phyloP scores from a whole-genome alignment of 2,888 invertebrate species.

The Lithophane socia region DNA sequence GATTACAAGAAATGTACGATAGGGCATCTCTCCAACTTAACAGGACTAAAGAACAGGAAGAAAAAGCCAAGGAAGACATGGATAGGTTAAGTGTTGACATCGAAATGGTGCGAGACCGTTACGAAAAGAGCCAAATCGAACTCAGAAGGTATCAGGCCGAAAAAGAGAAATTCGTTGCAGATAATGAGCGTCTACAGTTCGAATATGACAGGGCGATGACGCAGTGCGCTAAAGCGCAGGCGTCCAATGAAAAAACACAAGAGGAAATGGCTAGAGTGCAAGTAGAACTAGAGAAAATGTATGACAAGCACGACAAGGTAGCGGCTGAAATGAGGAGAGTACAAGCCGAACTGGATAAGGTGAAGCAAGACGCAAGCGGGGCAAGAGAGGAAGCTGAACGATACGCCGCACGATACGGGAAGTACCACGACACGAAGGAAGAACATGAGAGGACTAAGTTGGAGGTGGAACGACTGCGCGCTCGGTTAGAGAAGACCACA shows the following conservation, averaged over 20 bases:
- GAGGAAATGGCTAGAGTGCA: conserved; percentile 97
- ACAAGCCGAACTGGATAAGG: conserved; percentile 94
- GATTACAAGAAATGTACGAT: conserved; percentile 97
- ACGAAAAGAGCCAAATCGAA: conserved; percentile 97
- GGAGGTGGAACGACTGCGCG: conserved; percentile 95
- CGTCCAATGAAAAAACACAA: conserved; percentile 96
- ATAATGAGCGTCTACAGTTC: conserved; percentile 95
- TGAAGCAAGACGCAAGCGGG: conserved; percentile 93
- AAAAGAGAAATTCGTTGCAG: conserved; percentile 96
- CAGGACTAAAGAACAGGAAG: conserved; percentile 97
- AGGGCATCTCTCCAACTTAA: conserved; percentile 95
- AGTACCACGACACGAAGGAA: conserved; percentile 94
- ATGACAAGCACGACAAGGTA: conserved; percentile 96
- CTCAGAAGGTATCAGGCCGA: conserved; percentile 95
- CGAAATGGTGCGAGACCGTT: conserved; percentile 96
- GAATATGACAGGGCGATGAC: conserved; percentile 96
- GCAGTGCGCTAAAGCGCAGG: conserved; percentile 96
- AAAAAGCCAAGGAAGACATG: conserved; percentile 96
- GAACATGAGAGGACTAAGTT: conserved; percentile 94
- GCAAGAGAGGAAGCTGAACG: conserved; percentile 95
- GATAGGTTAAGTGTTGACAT: conserved; percentile 94
- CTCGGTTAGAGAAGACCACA: conserved; percentile 95
- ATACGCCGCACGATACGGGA: conserved; percentile 93
- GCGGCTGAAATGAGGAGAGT: conserved; percentile 95
- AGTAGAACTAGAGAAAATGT: conserved; percentile 96